Base-by-base conservation (phyloP, 2,797 vertebrate species). In the Tenualosa thibaudeaui region DNA sequence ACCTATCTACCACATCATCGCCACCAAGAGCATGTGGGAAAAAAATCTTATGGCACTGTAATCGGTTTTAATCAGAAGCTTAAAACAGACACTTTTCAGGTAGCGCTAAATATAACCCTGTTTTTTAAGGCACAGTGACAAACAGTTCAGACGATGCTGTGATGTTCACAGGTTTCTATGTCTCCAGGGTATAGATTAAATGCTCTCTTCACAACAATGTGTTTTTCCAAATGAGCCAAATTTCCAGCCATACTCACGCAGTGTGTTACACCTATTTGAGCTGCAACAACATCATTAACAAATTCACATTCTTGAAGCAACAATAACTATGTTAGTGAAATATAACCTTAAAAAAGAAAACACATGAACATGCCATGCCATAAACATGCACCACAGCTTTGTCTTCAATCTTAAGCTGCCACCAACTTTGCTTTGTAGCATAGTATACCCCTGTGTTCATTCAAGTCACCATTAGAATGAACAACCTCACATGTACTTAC, bases 401-500 rank as follows among this genome's bases (percentile, higher is more conserved):
- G 46, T 49, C 46, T 49, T 51, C 50, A 51, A 51, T 5, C 10
- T 51, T 12, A 51, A 51, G 50, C 9, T 1, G 50, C 50, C 6
- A 31, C 9, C 50, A 9, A 9, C 50, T 7, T 51, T 51, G 7
- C 10, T 51, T 51, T 51, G 50, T 9, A 51, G 50, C 50, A 51
- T 51, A 51, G 9, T 51, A 51, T 7, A 46, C 4, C 13, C 7
- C 62, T 8, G 17, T 12, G 13, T 3, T 26, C 2, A 8, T 15
- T 12, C n/a, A 31, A 37, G 65, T 17, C 12, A 68, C 15, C 26
- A 15, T 40, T 37, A 31, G 4, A 13, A 71, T 40, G 31, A 31
- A 8, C 31, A 31, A 31, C 10, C 0, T 26, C 31, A 81, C 65
- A 65, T n/a, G 12, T 8, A 82, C 65, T 83, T 96, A 98, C 97